phyloP scores from a whole-genome alignment of 2,888 invertebrate species.

The Drosophila quinaria region DNA sequence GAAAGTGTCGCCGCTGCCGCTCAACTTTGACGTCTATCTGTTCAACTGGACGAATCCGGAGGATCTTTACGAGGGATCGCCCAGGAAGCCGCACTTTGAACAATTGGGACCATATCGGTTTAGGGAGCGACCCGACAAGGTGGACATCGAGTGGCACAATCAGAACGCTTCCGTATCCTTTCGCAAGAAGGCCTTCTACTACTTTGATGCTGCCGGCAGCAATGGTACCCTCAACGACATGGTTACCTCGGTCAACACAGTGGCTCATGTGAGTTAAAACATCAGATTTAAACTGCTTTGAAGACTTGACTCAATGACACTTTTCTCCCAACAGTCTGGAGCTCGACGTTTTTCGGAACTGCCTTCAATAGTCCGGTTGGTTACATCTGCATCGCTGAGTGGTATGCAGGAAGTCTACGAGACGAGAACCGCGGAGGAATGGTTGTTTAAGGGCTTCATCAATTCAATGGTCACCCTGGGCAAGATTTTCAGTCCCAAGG shows the following conservation, averaged over 20 bases:
- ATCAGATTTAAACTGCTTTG: not conserved
- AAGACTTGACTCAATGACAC: not conserved
- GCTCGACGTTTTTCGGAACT: slow-evolving; percentile 34
- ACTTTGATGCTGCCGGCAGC: slow-evolving; percentile 89
- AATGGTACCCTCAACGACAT: slow-evolving; percentile 89
- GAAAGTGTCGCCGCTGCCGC: slow-evolving; percentile 89
- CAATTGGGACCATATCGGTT: slow-evolving; percentile 89
- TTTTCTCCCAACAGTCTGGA: slow-evolving; percentile 81
- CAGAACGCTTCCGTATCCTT: slow-evolving; percentile 91
- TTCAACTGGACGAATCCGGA: slow-evolving; percentile 94
- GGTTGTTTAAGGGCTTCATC: slow-evolving; percentile 92
- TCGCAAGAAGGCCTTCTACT: slow-evolving; percentile 89
- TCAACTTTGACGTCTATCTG: slow-evolving; percentile 89
- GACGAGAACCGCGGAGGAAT: slow-evolving; percentile 89
- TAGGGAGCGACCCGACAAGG: slow-evolving; percentile 89
- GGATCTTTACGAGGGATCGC: slow-evolving; percentile 87
- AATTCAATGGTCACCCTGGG: slow-evolving; percentile 90
- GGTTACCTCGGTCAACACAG: slow-evolving; percentile 91
- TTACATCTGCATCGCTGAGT: slow-evolving; percentile 8
- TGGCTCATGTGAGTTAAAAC: slow-evolving; percentile 89
- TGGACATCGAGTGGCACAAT: slow-evolving; percentile 90
- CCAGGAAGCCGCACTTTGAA: slow-evolving; percentile 87
- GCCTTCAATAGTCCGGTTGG: not conserved
- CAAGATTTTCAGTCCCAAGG: slow-evolving; percentile 86
- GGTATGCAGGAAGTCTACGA: slow-evolving; percentile 86